A percentile compares a stretch with the other conserved stretches of the same genome.
Evolutionary conservation across 2,888 invertebrate species (phyloP).

Genomic region (Coleophora deauratella): DNA sequence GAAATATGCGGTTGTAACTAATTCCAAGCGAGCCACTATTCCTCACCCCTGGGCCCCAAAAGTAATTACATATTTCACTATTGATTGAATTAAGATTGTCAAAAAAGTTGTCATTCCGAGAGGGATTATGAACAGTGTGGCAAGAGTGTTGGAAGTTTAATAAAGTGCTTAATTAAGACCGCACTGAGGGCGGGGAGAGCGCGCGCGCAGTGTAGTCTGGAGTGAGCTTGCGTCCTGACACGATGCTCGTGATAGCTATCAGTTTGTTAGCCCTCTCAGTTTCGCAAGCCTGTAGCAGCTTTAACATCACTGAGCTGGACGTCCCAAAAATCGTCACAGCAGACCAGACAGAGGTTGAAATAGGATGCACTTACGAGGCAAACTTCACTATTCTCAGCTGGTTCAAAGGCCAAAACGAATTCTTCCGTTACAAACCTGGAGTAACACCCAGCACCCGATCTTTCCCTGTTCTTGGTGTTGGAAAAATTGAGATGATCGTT

Average conservation of each 20-base stretch:
- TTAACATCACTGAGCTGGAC: slow-evolving; percentile 52
- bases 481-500: slow-evolving; percentile 42
- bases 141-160: slow-evolving; percentile 62
- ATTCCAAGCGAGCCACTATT: slow-evolving; percentile 26
- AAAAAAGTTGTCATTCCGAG: slow-evolving; percentile 36
- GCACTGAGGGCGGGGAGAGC: slow-evolving; percentile 41
- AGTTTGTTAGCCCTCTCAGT: slow-evolving; percentile 23
- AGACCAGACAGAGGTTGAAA: slow-evolving; percentile 44
- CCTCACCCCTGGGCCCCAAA: slow-evolving; percentile 45
- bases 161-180: slow-evolving; percentile 70
- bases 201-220: slow-evolving; percentile 41
- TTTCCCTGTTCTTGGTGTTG: slow-evolving; percentile 50
- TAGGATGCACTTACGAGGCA: slow-evolving; percentile 60
- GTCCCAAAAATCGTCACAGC: slow-evolving; percentile 44
- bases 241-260: slow-evolving; percentile 43
- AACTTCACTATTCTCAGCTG: slow-evolving; percentile 61
- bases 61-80: slow-evolving; percentile 53
- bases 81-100: slow-evolving; percentile 37
- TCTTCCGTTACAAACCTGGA: slow-evolving; percentile 59
- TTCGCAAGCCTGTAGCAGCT: slow-evolving; percentile 28
- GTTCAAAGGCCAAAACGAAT: slow-evolving; percentile 57
- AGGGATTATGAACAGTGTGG: slow-evolving; percentile 27
- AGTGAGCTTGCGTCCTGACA: slow-evolving; percentile 33
- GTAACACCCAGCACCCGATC: slow-evolving; percentile 49
- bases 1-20: slow-evolving; percentile 10